Conservation (phyloP, 2,797 vertebrate species). For the Gobio occitaniae region DNA sequence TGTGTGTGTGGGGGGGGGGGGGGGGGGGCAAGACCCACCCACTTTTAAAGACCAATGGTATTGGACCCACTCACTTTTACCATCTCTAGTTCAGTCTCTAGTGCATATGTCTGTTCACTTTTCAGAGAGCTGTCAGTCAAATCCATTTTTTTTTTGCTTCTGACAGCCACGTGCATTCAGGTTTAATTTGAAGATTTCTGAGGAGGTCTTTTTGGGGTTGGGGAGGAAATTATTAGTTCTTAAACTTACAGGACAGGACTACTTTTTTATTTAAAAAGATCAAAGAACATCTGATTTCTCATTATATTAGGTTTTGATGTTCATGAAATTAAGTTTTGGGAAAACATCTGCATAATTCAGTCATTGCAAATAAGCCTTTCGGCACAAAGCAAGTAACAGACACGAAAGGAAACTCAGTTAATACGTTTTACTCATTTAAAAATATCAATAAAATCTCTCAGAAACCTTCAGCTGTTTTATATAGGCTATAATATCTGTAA, state of each 20-base stretch:
- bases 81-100: too few species aligned
- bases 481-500: background rate
- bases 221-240: background rate
- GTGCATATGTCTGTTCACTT: too few species aligned
- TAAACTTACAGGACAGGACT: background rate
- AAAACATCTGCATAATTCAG: background rate
- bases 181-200: background rate
- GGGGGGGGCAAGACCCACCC: too few species aligned
- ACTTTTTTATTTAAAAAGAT: background rate
- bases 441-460: background rate
- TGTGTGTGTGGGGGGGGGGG: too few species aligned
- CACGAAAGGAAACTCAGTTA: background rate
- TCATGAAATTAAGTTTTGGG: background rate
- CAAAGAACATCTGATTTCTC: background rate
- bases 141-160: too few species aligned
- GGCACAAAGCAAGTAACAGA: background rate
- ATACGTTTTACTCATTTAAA: constrained; percentile 3
- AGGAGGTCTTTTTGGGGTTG: background rate
- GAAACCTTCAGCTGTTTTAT: constrained; percentile 11
- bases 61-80: too few species aligned
- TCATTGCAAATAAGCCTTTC: background rate
- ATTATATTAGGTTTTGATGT: background rate
- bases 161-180: background rate
- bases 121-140: too few species aligned
- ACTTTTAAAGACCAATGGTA: too few species aligned